Conservation (phyloP, 2,113 vertebrate genomes). For the Plotosus lineatus region DNA sequence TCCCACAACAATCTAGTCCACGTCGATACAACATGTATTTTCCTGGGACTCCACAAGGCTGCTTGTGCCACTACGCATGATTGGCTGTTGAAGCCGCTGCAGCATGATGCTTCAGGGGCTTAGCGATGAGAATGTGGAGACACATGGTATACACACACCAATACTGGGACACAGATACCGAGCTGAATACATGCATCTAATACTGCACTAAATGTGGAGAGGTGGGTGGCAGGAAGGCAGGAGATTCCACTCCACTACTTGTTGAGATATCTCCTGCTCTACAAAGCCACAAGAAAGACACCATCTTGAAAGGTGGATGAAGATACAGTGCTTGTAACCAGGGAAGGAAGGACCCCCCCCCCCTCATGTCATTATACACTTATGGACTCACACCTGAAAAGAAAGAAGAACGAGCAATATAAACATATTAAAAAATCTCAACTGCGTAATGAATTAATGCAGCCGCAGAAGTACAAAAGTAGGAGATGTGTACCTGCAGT, state of each 20-base stretch:
- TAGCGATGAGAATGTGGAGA: constrained; percentile 43
- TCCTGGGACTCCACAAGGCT: constrained; percentile 18
- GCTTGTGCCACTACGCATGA: constrained; percentile 4
- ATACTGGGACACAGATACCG: constrained; percentile 19
- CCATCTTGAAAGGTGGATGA: constrained; percentile 42
- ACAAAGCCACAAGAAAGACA: constrained; percentile 37
- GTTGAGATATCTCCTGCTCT: constrained; percentile 22
- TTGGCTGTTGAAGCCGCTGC: constrained; percentile 12
- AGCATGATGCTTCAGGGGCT: constrained; percentile 28
- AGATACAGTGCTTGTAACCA: constrained; percentile 31
- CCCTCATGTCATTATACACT: constrained; percentile 61
- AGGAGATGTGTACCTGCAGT: constrained; percentile 75
- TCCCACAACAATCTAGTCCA: constrained; percentile 21
- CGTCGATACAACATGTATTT: constrained; percentile 2
- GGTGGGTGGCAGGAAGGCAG: constrained; percentile 44
- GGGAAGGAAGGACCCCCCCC: constrained; percentile 16
- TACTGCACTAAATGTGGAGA: constrained; percentile 55
- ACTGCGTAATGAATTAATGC: neutral
- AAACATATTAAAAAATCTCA: neutral
- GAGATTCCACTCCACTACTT: constrained; percentile 29
- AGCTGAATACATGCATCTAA: constrained; percentile 49
- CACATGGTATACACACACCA: constrained; percentile 45
- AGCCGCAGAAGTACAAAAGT: neutral
- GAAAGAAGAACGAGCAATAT: constrained; percentile 24
- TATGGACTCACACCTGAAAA: constrained; percentile 70